Evolutionary conservation across 2,797 vertebrate genomes (phyloP).

Genomic region (Acropternis orthonyx): DNA sequence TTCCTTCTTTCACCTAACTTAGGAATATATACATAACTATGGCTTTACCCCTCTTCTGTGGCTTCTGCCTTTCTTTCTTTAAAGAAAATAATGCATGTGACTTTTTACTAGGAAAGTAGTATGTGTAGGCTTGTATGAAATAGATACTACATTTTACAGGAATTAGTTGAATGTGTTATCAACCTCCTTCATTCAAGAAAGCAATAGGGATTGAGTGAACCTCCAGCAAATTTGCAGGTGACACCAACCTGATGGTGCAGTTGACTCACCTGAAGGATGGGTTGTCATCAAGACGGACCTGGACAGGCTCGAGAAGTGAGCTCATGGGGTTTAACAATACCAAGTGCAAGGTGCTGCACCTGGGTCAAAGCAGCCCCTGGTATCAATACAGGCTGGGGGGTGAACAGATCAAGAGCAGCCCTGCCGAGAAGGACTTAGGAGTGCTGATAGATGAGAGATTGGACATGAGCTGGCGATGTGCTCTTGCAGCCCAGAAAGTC

Average conservation of each 20-base stretch:
- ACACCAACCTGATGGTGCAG: not conserved
- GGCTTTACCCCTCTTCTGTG: not conserved
- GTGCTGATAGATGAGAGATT: not conserved
- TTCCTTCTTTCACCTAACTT: not conserved
- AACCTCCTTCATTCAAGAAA: not conserved
- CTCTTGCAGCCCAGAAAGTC: not conserved
- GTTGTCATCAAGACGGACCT: not conserved
- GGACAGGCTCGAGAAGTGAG: not conserved
- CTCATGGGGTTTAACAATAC: not conserved
- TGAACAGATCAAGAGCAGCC: not conserved
- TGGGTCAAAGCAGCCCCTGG: accelerated
- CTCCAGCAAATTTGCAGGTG: not conserved
- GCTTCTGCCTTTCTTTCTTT: not conserved
- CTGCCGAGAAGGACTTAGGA: accelerated
- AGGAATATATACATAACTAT: not conserved
- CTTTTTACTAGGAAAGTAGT: not conserved
- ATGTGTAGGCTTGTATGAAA: not conserved
- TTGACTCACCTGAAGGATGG: not conserved
- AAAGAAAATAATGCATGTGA: not conserved
- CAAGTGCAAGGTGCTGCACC: not conserved
- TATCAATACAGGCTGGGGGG: not conserved
- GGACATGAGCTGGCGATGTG: accelerated
- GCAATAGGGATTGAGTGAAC: not conserved
- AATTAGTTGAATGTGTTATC: not conserved
- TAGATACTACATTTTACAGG: not conserved